Evolutionary conservation across 2,113 vertebrate genomes (phyloP), one percentile per base, ranked within the genome.

Genomic region (Nothoprocta pentlandii): DNA sequence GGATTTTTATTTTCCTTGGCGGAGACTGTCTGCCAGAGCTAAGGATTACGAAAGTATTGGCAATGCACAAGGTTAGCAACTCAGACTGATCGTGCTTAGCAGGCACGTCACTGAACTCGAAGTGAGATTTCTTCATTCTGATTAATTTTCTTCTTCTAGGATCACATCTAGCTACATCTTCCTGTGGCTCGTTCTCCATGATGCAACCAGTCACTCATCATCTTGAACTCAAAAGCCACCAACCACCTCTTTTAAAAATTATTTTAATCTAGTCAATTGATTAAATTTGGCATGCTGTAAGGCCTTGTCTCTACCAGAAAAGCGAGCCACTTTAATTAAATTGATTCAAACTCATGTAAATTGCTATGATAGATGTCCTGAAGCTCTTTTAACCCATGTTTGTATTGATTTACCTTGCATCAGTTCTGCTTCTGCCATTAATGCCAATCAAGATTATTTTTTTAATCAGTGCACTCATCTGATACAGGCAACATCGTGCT

Each of bases 281-380:
- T 83, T 69, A 74, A 74, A 90, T 67, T 64, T 87, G 85, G 87
- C 68, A 68, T 44, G 46, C 16, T 90, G 16, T 80, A 87, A 78
- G 82, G 68, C 42, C 76, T 80, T 75, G 23, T 71, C 36, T 94
- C 34, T 59, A 91, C 14, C 56, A 85, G 61, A 94, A 87, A 89
- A 91, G 70, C 54, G 63, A 96, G 39, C 49, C 56, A 56, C 68
- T 80, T 94, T 92, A 89, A 94, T 96, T 91, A 87, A 89, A 91
- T 80, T 88, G 46, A 88, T 93, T 90, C 85, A 92, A 91, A 89
- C 42, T 67, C 85, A 78, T 3, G 30, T 73, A 91, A 91, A 90
- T 91, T 74, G 41, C 79, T 77, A 34, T 80, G 84, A 90, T 79
- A 90, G 69, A 84, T 90, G 58, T 84, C 75, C 64, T 76, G 84